phyloP scores from a whole-genome alignment of 2,888 invertebrate genomes.

The Rhagonycha lutea region DNA sequence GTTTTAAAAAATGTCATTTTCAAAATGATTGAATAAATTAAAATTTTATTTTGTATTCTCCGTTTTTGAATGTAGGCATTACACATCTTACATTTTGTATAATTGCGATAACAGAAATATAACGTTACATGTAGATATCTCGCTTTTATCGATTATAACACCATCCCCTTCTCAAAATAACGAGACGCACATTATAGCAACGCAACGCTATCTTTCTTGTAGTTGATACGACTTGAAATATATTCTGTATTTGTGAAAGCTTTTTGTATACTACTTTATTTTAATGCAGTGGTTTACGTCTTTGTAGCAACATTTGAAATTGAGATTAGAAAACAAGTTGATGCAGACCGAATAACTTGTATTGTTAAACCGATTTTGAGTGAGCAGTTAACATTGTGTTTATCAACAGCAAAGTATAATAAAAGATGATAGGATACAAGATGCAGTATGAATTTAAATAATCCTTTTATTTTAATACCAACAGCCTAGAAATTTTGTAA shows the following conservation, averaged over 20 bases:
- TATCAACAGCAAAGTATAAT: not conserved
- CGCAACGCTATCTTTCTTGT: slow-evolving; percentile 1
- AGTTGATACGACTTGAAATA: slow-evolving; percentile 1
- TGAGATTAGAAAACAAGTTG: not conserved
- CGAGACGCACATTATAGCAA: not conserved
- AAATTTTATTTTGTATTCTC: not conserved
- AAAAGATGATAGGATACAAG: not conserved
- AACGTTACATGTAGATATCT: not conserved
- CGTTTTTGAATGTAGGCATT: not conserved
- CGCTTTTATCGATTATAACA: not conserved
- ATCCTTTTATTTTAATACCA: not conserved
- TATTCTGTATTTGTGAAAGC: not conserved
- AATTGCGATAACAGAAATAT: not conserved
- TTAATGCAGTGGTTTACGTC: not conserved
- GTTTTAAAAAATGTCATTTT: not conserved
- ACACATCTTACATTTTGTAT: not conserved
- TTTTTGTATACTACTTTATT: not conserved
- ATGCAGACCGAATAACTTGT: not conserved
- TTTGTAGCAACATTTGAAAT: not conserved
- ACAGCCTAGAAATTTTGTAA: not conserved
- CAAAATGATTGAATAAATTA: not conserved
- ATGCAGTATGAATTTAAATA: not conserved
- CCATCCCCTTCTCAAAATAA: not conserved
- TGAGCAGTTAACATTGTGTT: not conserved
- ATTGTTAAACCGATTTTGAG: not conserved